A percentile compares a stretch with the other conserved stretches of the same genome.
Evolutionary conservation across 2,888 invertebrate genomes (phyloP).

Genomic region (Orchestes rusci): DNA sequence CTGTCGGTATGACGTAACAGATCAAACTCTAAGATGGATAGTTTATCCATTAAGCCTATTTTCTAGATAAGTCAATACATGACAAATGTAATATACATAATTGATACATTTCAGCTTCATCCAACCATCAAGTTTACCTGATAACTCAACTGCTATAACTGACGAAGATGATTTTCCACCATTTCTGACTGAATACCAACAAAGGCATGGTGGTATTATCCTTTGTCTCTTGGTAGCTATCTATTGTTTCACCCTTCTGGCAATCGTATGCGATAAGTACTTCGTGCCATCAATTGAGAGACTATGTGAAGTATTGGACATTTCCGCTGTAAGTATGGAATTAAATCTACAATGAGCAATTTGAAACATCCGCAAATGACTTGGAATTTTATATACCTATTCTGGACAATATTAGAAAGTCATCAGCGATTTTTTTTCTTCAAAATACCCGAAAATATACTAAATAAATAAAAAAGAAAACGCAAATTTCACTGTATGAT

Average conservation of each 20-base stretch:
- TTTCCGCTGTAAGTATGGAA: conserved; percentile 53
- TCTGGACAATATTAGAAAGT: too few relatives aligned
- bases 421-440: neutral
- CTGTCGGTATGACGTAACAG: too few relatives aligned
- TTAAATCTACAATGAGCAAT: neutral
- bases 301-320: conserved; percentile 72
- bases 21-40: too few relatives aligned
- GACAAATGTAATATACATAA: neutral
- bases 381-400: too few relatives aligned
- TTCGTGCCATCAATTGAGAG: conserved; percentile 85
- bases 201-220: conserved; percentile 69
- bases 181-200: conserved; percentile 56
- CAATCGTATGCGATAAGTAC: conserved; percentile 86
- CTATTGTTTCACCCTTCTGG: conserved; percentile 79
- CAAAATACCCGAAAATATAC: too few relatives aligned
- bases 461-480: too few relatives aligned
- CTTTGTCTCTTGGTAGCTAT: conserved; percentile 69
- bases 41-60: too few relatives aligned
- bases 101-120: neutral
- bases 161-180: conserved; percentile 51
- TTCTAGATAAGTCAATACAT: too few relatives aligned
- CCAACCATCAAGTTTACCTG: too few relatives aligned
- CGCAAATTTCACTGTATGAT: too few relatives aligned
- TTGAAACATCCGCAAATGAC: too few relatives aligned
- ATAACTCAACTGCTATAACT: neutral